These are phyloP conservation scores for Lutraria rhynchaena DNA, from an alignment of 1,140 invertebrate genomes.

Conservation along the genomic window DNA sequence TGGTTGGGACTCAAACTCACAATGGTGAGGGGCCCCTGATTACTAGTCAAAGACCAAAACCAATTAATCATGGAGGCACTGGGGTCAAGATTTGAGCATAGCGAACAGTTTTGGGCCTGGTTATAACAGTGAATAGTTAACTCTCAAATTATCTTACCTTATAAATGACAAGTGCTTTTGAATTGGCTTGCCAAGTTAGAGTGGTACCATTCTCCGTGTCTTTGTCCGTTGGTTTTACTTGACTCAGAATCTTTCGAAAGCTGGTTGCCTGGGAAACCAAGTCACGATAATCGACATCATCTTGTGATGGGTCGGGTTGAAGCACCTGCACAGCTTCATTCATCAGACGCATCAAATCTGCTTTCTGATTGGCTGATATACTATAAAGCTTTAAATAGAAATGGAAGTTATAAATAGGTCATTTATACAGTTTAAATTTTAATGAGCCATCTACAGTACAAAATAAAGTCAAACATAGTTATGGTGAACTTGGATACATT, in stretches of 20 bases:
- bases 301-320: slow-evolving; percentile 42
- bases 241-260: slow-evolving; percentile 75
- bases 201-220: slow-evolving; percentile 68
- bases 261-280: slow-evolving; percentile 67
- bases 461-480: too few species aligned
- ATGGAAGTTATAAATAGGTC: too few species aligned
- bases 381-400: slow-evolving; percentile 66
- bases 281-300: slow-evolving; percentile 67
- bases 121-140: too few species aligned
- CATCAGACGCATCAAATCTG: slow-evolving; percentile 73
- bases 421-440: too few species aligned
- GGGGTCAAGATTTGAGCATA: too few species aligned
- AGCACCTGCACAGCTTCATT: slow-evolving; percentile 74
- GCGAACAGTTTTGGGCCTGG: too few species aligned
- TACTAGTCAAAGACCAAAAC: too few species aligned
- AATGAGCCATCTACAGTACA: too few species aligned
- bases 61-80: too few species aligned
- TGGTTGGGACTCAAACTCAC: too few species aligned
- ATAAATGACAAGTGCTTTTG: slow-evolving; percentile 62
- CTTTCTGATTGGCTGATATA: slow-evolving; percentile 73
- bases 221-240: slow-evolving; percentile 70
- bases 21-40: too few species aligned
- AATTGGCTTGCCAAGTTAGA: slow-evolving; percentile 72
- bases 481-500: too few species aligned
- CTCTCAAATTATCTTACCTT: slow-evolving; percentile 71